Evolutionary conservation across 2,797 vertebrate genomes (phyloP).

Genomic region (Macrochelys suwanniensis): DNA sequence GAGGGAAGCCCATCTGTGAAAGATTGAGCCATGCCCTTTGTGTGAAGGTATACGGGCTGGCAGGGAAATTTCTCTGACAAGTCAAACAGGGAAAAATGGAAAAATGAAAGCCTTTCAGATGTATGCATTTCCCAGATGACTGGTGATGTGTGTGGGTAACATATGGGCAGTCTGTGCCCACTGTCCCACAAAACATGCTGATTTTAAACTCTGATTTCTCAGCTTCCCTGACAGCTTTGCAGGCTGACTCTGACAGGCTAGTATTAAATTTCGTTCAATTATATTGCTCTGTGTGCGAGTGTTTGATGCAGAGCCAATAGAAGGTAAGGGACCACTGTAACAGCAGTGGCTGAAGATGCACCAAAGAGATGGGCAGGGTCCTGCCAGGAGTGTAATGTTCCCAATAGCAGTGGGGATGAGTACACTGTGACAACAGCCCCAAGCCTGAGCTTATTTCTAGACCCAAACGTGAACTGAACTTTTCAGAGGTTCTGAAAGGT

Average conservation of each 20-base stretch:
- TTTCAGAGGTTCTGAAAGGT: not conserved
- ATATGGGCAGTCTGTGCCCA: constrained; percentile 75
- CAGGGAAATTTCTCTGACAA: constrained; percentile 72
- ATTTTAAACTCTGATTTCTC: constrained; percentile 70
- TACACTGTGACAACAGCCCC: accelerated
- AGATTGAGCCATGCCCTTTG: constrained; percentile 16
- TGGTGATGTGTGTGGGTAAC: constrained; percentile 73
- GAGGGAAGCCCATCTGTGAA: constrained; percentile 76
- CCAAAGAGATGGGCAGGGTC: accelerated
- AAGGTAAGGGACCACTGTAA: not conserved
- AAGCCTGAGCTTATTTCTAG: not conserved
- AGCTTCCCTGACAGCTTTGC: constrained; percentile 71
- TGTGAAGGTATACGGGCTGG: constrained; percentile 63
- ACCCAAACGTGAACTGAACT: not conserved
- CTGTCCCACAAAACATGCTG: constrained; percentile 71
- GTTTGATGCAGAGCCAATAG: accelerated
- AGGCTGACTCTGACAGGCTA: constrained; percentile 39
- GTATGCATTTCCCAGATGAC: constrained; percentile 69
- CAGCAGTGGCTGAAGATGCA: accelerated
- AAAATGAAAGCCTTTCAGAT: constrained; percentile 63
- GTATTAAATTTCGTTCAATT: not conserved
- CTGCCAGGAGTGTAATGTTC: accelerated
- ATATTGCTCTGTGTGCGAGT: not conserved
- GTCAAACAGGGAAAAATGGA: constrained; percentile 53
- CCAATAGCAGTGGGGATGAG: accelerated